Evolutionary conservation across 2,888 invertebrate species (phyloP).

Genomic region (Prenolepis imparis): DNA sequence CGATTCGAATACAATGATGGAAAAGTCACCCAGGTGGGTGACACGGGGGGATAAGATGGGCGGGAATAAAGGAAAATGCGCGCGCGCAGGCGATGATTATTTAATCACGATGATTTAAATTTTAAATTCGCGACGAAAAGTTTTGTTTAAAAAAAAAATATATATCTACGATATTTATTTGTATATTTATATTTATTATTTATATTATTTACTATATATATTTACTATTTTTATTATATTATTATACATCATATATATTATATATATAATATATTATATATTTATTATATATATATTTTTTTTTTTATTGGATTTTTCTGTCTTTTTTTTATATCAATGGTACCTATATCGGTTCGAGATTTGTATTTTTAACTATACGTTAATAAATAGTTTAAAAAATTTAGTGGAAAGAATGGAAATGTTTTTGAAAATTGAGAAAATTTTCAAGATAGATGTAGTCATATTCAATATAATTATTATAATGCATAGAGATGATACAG

Average conservation of each 20-base stretch:
- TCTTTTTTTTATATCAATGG: too few relatives aligned
- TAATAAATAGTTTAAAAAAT: too few relatives aligned
- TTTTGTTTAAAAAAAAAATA: neutral
- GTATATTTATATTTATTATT: neutral
- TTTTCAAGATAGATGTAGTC: neutral
- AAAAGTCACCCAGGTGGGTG: neutral
- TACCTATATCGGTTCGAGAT: too few relatives aligned
- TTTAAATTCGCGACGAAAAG: neutral
- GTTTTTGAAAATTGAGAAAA: neutral
- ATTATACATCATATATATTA: too few relatives aligned
- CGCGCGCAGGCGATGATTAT: conserved; percentile 43
- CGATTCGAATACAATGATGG: conserved; percentile 30
- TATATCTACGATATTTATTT: neutral
- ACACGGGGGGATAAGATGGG: neutral
- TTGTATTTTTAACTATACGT: too few relatives aligned
- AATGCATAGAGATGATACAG: neutral
- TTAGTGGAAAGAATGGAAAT: neutral
- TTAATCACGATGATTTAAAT: neutral
- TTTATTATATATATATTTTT: too few relatives aligned
- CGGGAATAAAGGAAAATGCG: conserved; percentile 6
- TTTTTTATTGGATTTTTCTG: too few relatives aligned
- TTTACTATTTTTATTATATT: too few relatives aligned
- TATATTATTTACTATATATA: too few relatives aligned
- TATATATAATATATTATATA: too few relatives aligned
- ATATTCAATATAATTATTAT: neutral